phyloP scores from a whole-genome alignment of 1,140 invertebrate genomes.

The Rhagoletis zephyria region DNA sequence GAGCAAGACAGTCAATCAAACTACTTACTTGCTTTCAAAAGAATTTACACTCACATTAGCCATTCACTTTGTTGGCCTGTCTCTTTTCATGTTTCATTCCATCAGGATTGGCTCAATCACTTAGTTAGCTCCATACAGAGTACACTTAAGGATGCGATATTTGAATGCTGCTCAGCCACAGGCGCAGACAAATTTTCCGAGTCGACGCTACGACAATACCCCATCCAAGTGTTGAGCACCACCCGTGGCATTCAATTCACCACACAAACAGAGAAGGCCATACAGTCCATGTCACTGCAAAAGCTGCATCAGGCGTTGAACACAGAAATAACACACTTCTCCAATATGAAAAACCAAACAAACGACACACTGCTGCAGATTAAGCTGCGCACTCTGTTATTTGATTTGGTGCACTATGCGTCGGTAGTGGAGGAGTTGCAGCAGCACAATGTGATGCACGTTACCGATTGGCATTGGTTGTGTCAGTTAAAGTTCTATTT shows the following conservation, averaged over 20 bases:
- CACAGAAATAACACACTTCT: slow-evolving; percentile 69
- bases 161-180: slow-evolving; percentile 79
- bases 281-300: slow-evolving; percentile 79
- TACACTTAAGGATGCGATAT: slow-evolving; percentile 81
- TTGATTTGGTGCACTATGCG: slow-evolving; percentile 94
- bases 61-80: background rate
- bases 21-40: background rate
- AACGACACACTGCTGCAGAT: slow-evolving; percentile 65
- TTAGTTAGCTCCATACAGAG: slow-evolving; percentile 87
- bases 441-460: slow-evolving; percentile 77
- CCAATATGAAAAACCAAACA: slow-evolving; percentile 63
- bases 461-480: slow-evolving; percentile 92
- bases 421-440: slow-evolving; percentile 86
- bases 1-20: background rate
- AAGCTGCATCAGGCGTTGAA: slow-evolving; percentile 71
- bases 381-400: slow-evolving; percentile 85
- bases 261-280: slow-evolving; percentile 85
- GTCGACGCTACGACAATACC: slow-evolving; percentile 84
- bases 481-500: slow-evolving; percentile 89
- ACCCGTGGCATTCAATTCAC: slow-evolving; percentile 85
- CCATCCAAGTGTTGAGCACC: slow-evolving; percentile 87
- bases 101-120: slow-evolving; percentile 84
- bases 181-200: slow-evolving; percentile 73
- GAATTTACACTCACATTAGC: background rate
- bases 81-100: background rate